Conservation (phyloP, 2,888 invertebrate species). For the Drosophila infuscata region DNA sequence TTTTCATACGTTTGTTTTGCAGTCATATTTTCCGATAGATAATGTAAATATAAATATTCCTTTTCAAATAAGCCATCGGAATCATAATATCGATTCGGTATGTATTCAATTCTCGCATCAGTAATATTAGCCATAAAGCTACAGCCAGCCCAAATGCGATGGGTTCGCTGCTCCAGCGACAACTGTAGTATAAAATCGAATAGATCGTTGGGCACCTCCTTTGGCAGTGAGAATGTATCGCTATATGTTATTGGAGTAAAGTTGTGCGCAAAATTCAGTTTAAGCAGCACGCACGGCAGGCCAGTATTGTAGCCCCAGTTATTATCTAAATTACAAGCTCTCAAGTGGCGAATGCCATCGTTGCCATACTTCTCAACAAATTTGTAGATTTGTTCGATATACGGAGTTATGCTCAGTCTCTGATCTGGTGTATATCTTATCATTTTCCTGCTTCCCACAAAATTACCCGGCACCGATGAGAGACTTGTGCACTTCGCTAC, state of each 20-base stretch:
- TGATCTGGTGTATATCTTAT: constrained; percentile 39
- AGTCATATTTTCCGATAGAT: constrained; percentile 38
- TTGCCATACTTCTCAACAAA: constrained; percentile 36
- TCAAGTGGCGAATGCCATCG: constrained; percentile 17
- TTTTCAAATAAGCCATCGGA: constrained; percentile 35
- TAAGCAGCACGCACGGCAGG: constrained; percentile 61
- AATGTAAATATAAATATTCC: constrained; percentile 1
- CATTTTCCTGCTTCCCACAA: constrained; percentile 20
- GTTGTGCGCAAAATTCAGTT: constrained; percentile 55
- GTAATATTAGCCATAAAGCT: background rate
- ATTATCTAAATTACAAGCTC: constrained; percentile 53
- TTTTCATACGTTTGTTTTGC: constrained; percentile 2
- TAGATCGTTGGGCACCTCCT: constrained; percentile 39
- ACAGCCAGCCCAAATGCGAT: constrained; percentile 64
- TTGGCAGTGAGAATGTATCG: constrained; percentile 43
- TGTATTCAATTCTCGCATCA: constrained; percentile 20
- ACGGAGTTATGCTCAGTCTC: background rate
- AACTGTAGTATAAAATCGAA: constrained; percentile 35
- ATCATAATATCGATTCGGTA: constrained; percentile 54
- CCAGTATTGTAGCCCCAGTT: constrained; percentile 54
- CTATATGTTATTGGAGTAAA: constrained; percentile 49
- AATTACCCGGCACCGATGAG: constrained; percentile 42
- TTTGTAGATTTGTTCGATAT: constrained; percentile 33
- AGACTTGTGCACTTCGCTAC: constrained; percentile 43
- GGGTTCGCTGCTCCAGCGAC: constrained; percentile 36